A percentile compares a stretch with the other conserved stretches of the same genome.
Evolutionary conservation across 30 jellyfish, hydroid and myxozoan genomes (phyloP).

Genomic region (Clytia hemisphaerica): DNA sequence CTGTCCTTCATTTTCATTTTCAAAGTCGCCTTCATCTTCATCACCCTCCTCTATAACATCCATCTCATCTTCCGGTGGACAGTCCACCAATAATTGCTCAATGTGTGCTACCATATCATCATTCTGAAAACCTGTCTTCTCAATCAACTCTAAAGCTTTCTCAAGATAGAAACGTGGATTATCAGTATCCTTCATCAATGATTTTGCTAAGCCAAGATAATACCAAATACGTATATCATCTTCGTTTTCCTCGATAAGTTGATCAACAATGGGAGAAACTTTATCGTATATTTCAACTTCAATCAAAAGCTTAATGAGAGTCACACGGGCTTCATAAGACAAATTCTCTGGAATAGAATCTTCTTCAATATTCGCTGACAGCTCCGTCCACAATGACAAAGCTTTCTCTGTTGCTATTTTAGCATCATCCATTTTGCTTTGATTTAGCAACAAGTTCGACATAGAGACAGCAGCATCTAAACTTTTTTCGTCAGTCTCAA

Average conservation of each 20-base stretch:
- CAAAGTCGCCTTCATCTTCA: slow-evolving; percentile 57
- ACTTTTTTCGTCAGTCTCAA: slow-evolving; percentile 45
- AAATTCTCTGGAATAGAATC: slow-evolving; percentile 24
- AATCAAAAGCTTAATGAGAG: slow-evolving; percentile 43
- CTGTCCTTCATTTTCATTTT: too few species aligned
- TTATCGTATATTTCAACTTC: slow-evolving; percentile 59
- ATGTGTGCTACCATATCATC: slow-evolving; percentile 49
- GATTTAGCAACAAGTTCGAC: slow-evolving; percentile 63
- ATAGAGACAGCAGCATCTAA: slow-evolving; percentile 65
- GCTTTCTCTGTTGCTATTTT: slow-evolving; percentile 18
- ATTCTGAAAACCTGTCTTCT: slow-evolving; percentile 49
- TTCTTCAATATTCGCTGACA: background rate
- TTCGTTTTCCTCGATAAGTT: slow-evolving; percentile 66
- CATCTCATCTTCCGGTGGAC: slow-evolving; percentile 32
- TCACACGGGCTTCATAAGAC: slow-evolving; percentile 50
- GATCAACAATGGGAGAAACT: slow-evolving; percentile 38
- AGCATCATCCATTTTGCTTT: slow-evolving; percentile 64
- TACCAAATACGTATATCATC: slow-evolving; percentile 88
- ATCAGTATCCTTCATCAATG: slow-evolving; percentile 31
- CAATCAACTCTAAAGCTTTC: slow-evolving; percentile 61
- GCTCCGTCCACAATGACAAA: slow-evolving; percentile 42
- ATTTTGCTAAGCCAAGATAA: slow-evolving; percentile 58
- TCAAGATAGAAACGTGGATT: slow-evolving; percentile 55
- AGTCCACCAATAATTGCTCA: slow-evolving; percentile 40
- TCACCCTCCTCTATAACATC: slow-evolving; percentile 42